phyloP scores from a whole-genome alignment of 2,888 invertebrate genomes.

The Xanthorhoe designata region DNA sequence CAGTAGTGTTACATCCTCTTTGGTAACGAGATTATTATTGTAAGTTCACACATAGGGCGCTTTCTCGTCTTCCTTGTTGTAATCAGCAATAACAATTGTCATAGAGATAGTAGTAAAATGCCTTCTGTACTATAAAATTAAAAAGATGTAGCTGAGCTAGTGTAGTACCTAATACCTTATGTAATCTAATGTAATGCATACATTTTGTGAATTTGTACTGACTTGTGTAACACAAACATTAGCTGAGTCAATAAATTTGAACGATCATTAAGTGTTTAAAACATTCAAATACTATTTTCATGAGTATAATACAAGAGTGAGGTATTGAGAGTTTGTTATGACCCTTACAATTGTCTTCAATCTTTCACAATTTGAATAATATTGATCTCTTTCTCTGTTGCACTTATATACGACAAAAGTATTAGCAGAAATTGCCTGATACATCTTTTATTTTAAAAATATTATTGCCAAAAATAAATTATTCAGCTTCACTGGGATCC shows the following conservation, averaged over 20 bases:
- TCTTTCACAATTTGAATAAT: not conserved
- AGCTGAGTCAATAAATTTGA: too few relatives aligned
- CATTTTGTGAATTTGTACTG: too few relatives aligned
- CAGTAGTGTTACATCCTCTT: too few relatives aligned
- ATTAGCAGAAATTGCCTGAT: conserved; percentile 1
- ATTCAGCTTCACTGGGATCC: conserved; percentile 26
- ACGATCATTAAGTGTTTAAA: too few relatives aligned
- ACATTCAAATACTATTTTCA: too few relatives aligned
- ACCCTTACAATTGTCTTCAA: too few relatives aligned
- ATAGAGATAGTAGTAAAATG: not conserved
- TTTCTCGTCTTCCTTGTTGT: too few relatives aligned
- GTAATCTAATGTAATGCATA: not conserved
- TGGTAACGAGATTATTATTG: too few relatives aligned
- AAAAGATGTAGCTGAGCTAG: not conserved
- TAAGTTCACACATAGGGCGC: too few relatives aligned
- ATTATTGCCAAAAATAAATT: conserved; percentile 21
- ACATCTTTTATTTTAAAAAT: conserved; percentile 16
- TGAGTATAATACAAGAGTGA: not conserved
- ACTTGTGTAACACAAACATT: too few relatives aligned
- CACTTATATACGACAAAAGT: not conserved
- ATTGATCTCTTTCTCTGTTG: not conserved
- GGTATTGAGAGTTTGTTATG: not conserved
- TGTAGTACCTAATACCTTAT: not conserved
- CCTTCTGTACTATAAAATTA: not conserved
- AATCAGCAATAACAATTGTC: too few relatives aligned